Base-by-base conservation (phyloP, 2,113 vertebrate genomes). In the Uropsilus gracilis region DNA sequence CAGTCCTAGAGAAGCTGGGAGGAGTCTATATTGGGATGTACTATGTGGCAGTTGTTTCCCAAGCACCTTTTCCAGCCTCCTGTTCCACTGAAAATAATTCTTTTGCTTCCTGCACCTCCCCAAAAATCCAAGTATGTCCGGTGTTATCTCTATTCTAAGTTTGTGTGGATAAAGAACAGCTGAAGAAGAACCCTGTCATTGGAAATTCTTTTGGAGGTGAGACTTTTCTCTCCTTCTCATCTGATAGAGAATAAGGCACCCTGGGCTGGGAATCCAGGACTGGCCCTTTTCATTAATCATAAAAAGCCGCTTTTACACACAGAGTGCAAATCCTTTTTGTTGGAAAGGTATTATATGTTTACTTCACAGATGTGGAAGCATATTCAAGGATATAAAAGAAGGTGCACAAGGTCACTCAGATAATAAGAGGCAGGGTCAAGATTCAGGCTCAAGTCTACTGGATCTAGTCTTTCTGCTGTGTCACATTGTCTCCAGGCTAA, bases 81-180 rank as follows among this genome's bases (percentile, higher is more conserved):
- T 71, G 17, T 93, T 88, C 90, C 93, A 96, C 90, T 94, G 94
- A 93, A 97, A 95, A 94, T 72, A 93, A 93, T 94, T 93, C 48
- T 90, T 94, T 89, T 93, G 48, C 93, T 97, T 97, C 94, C 94
- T 91, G 90, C 50, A 94, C 30, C 89, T 37, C 37, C 90, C 68
- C 39, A 71, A 89, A 96, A 91, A 95, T 68, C 69, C 89, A 93
- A 90, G 61, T 77, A 91, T 95, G 89, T 68, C 94, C 30, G 34
- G 78, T 3, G 39, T 44, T 78, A 50, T 68, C 90, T 97, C 86
- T 89, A 39, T 68, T 89, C 84, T 42, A 73, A 96, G n/a, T 66
- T 68, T 83, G 2, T 77, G 34, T n/a, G 57, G 95, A 61, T 57
- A 68, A 72, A 91, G 72, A 92, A 94, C 69, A 97, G 83, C 78